Evolutionary conservation across 2,888 invertebrate species (phyloP).

Genomic region (Colletes collaris): DNA sequence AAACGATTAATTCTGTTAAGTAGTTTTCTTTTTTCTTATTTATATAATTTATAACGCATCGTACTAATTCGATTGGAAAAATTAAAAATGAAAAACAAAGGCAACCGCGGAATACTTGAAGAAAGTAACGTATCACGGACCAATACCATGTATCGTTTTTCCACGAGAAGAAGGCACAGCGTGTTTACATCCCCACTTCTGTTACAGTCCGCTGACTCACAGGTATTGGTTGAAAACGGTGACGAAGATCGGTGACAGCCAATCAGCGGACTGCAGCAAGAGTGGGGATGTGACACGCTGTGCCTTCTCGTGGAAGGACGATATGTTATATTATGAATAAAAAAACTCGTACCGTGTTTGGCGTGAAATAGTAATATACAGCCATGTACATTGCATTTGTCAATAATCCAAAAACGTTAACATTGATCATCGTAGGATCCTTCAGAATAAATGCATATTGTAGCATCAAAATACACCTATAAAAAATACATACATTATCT

Average conservation of each 20-base stretch:
- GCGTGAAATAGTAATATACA: conserved; percentile 88
- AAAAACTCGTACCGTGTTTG: conserved; percentile 80
- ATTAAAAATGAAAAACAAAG: neutral
- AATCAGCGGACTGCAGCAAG: too few relatives aligned
- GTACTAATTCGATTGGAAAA: neutral
- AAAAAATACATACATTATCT: conserved; percentile 62
- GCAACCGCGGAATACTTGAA: too few relatives aligned
- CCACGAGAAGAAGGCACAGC: too few relatives aligned
- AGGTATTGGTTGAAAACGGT: too few relatives aligned
- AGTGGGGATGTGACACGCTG: too few relatives aligned
- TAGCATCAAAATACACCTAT: conserved; percentile 89
- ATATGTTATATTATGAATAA: conserved; percentile 12
- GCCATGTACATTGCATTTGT: conserved; percentile 88
- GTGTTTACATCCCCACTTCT: too few relatives aligned
- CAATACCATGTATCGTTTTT: neutral
- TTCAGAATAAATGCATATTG: conserved; percentile 90
- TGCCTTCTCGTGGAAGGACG: too few relatives aligned
- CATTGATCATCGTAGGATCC: conserved; percentile 90
- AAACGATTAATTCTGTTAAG: too few relatives aligned
- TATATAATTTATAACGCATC: neutral
- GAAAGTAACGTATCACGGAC: neutral
- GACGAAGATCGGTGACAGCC: too few relatives aligned
- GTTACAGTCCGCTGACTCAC: too few relatives aligned
- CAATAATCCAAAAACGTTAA: conserved; percentile 90
- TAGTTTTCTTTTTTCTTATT: too few relatives aligned